phyloP scores from a whole-genome alignment of 2,888 invertebrate genomes.

The Melinaea menophilus region DNA sequence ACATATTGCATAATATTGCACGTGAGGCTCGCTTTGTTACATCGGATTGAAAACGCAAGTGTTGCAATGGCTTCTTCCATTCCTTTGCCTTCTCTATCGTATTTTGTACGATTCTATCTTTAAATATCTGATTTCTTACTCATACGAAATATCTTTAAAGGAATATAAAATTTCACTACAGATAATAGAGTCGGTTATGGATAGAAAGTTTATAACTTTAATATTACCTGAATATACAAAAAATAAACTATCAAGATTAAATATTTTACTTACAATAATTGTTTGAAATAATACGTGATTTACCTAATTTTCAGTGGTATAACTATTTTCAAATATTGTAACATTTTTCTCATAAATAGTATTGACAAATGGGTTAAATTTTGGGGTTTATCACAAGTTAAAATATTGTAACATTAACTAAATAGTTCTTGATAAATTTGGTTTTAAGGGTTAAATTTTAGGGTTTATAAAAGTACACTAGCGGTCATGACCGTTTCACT shows the following conservation, averaged over 20 bases:
- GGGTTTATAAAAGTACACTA: too few relatives aligned
- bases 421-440: too few relatives aligned
- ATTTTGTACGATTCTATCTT: conserved; percentile 53
- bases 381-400: too few relatives aligned
- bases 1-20: background rate
- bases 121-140: too few relatives aligned
- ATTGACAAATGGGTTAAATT: too few relatives aligned
- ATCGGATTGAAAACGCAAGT: conserved; percentile 73
- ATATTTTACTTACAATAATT: conserved; percentile 10
- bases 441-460: too few relatives aligned
- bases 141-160: too few relatives aligned
- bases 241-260: background rate
- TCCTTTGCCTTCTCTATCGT: conserved; percentile 59
- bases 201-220: background rate
- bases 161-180: background rate
- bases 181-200: background rate
- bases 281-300: conserved; percentile 10
- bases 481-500: too few relatives aligned
- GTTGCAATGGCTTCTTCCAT: conserved; percentile 70
- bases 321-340: too few relatives aligned
- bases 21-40: conserved; percentile 14
- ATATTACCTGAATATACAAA: background rate
- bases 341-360: too few relatives aligned
- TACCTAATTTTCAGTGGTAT: too few relatives aligned
- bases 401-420: too few relatives aligned